Evolutionary conservation across 2,797 vertebrate genomes (phyloP).

Genomic region (Oophaga sylvatica): DNA sequence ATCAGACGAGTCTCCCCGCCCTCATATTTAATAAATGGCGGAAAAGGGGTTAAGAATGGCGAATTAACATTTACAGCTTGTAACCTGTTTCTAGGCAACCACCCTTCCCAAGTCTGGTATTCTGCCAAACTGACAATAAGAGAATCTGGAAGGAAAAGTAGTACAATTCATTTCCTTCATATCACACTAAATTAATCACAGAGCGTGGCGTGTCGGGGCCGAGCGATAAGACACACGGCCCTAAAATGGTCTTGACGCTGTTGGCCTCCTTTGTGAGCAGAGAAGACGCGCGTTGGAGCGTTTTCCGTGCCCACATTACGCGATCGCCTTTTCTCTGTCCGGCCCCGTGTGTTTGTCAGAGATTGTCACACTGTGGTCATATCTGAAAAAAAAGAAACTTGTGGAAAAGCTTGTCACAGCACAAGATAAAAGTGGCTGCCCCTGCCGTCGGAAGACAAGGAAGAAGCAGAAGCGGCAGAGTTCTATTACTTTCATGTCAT

Average conservation of each 20-base stretch:
- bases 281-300: not conserved
- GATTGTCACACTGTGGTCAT: conserved; percentile 33
- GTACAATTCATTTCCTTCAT: conserved; percentile 52
- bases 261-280: conserved; percentile 6
- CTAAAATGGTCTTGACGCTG: not conserved
- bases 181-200: conserved; percentile 44
- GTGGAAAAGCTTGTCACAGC: conserved; percentile 6
- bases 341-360: conserved; percentile 28
- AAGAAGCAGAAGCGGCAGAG: conserved; percentile 33
- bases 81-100: conserved; percentile 53
- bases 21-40: not conserved
- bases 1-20: not conserved
- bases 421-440: conserved; percentile 32
- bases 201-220: conserved; percentile 7
- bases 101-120: conserved; percentile 31
- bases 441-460: conserved; percentile 1
- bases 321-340: conserved; percentile 21
- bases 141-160: conserved; percentile 47
- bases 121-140: conserved; percentile 39
- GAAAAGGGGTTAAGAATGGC: conserved; percentile 30
- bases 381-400: conserved; percentile 39
- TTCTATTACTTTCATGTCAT: conserved; percentile 27
- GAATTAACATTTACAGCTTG: conserved; percentile 41
- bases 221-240: conserved; percentile 22
- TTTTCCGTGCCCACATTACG: not conserved